Base-by-base conservation (phyloP, 2,113 vertebrate genomes). In the Alexandromys fortis region DNA sequence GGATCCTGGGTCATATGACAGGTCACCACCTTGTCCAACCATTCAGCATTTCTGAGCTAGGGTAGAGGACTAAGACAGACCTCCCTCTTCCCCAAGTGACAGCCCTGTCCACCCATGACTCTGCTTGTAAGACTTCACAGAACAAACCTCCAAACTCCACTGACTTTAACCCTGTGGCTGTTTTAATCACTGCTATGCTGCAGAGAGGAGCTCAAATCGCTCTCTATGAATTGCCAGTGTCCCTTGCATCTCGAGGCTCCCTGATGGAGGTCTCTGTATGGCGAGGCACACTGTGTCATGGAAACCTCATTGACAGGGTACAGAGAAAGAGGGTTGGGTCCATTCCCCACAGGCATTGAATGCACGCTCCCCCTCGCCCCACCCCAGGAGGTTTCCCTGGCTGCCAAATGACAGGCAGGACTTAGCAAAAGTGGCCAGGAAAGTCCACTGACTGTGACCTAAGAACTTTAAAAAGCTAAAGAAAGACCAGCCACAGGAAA, bases 301-400 rank as follows among this genome's bases (percentile, higher is more conserved):
- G 93, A 90, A 97, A 94, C 73, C 61, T 82, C 52, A 92, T 73
- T 73, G 73, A 61, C 89, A 88, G 95, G 82, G 92, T 73, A 94
- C 85, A 91, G 78, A 91, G 63, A 95, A 82, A 14, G 75, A 26
- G 92, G 86, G 81, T 19, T 55, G 77, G 49, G 94, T 97, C 95
- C 98, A 38, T 76, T 86, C 97, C 92, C 90, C 95, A 89, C 83
- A 96, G 98, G 97, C 89, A 96, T 0, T 38, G 87, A 97, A n/a
- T 86, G n/a, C 76, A 90, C 79, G 94, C 91, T 76, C 96, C 73
- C 90, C 85, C 94, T 89, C 77, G 94, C 78, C 89, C 82, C 95
- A 1, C 30, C 13, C 95, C 55, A 58, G 3, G 86, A 95, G 89
- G 96, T 93, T 95, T 97, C 94, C 88, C 78, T 93, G 83, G n/a